These are phyloP conservation scores for Neostethus bicornis DNA, from an alignment of 2,797 vertebrate species.

Conservation along the genomic window DNA sequence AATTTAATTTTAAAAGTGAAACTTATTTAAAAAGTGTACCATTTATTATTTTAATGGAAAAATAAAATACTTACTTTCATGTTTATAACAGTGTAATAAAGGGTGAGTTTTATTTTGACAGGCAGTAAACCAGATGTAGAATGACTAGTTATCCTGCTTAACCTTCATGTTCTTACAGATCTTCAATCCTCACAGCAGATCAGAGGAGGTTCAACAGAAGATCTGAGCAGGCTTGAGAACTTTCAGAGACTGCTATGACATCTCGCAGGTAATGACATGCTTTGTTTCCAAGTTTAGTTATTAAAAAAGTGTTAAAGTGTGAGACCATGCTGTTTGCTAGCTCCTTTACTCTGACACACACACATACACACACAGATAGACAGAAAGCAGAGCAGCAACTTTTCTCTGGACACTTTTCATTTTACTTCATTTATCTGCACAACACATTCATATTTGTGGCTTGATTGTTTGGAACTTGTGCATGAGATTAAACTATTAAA, in stretches of 20 bases:
- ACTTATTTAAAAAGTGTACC: not conserved
- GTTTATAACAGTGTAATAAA: not conserved
- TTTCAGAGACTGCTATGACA: slow-evolving; percentile 80
- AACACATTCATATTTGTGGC: not conserved
- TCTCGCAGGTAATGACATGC: slow-evolving; percentile 83
- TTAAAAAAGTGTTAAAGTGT: not conserved
- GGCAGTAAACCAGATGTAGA: slow-evolving; percentile 32
- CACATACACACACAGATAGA: slow-evolving; percentile 22
- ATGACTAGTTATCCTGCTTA: not conserved
- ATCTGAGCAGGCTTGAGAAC: slow-evolving; percentile 65
- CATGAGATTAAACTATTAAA: not conserved
- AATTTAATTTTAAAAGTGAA: not conserved
- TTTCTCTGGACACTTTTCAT: slow-evolving; percentile 32
- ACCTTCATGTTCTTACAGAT: slow-evolving; percentile 17
- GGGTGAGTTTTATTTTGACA: slow-evolving; percentile 64
- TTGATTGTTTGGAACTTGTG: not conserved
- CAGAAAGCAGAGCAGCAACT: slow-evolving; percentile 43
- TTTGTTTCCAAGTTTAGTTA: not conserved
- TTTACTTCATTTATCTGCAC: not conserved
- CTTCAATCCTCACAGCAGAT: slow-evolving; percentile 36
- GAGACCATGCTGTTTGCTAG: not conserved
- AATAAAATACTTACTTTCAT: not conserved
- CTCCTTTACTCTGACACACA: not conserved
- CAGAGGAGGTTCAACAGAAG: slow-evolving; percentile 40
- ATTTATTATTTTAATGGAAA: not conserved